phyloP scores from a whole-genome alignment of 1,140 invertebrate genomes.

The Eulimnadia texana region DNA sequence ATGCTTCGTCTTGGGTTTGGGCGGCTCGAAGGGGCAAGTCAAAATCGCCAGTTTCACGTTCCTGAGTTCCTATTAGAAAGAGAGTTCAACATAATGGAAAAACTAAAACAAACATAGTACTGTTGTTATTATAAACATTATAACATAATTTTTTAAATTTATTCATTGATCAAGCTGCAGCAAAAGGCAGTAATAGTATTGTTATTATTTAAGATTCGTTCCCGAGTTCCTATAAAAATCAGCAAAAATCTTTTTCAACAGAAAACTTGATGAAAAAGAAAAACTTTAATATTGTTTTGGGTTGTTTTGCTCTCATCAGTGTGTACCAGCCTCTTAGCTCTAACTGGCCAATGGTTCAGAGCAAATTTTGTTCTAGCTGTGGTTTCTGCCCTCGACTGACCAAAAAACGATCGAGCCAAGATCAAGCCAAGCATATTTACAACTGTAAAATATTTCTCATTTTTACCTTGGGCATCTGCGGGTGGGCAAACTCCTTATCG shows the following conservation, averaged over 20 bases:
- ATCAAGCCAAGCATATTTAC: slow-evolving; percentile 9
- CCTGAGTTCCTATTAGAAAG: slow-evolving; percentile 40
- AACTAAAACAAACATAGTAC: too few relatives aligned
- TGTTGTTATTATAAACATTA: too few relatives aligned
- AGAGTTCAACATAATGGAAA: too few relatives aligned
- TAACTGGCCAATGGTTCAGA: slow-evolving; percentile 21
- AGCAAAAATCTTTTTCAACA: too few relatives aligned
- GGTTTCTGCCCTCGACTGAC: slow-evolving; percentile 12
- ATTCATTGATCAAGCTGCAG: too few relatives aligned
- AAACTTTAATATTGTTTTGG: too few relatives aligned
- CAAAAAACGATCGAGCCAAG: slow-evolving; percentile 1
- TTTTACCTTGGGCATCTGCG: slow-evolving; percentile 99
- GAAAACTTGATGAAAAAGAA: too few relatives aligned
- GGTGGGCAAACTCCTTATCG: slow-evolving; percentile 98
- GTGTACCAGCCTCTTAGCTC: slow-evolving; percentile 13
- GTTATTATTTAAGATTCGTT: background rate
- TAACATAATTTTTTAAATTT: too few relatives aligned
- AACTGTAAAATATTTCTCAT: background rate
- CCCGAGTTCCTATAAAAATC: too few relatives aligned
- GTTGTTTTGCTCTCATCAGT: slow-evolving; percentile 21
- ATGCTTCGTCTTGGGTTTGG: slow-evolving; percentile 99
- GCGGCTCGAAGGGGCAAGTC: slow-evolving; percentile 98
- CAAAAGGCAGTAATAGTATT: too few relatives aligned
- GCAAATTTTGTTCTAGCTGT: slow-evolving; percentile 12
- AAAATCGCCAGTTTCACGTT: slow-evolving; percentile 92